Evolutionary conservation across 2,888 invertebrate genomes (phyloP).

Genomic region (Heliconius erato): DNA sequence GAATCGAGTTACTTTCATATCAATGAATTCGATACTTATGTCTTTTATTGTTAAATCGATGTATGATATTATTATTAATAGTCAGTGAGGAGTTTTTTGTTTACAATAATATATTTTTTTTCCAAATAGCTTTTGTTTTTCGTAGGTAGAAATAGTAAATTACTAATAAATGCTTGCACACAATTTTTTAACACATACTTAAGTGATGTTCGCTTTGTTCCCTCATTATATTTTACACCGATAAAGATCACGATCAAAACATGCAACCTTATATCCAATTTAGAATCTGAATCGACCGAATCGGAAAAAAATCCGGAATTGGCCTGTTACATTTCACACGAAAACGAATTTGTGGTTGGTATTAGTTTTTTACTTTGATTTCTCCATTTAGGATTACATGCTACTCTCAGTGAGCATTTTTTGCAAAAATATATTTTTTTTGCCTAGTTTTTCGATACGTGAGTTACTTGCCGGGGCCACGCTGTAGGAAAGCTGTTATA

Average conservation of each 20-base stretch:
- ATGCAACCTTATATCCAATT: slow-evolving; percentile 50
- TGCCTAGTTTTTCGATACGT: slow-evolving; percentile 50
- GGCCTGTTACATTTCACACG: slow-evolving; percentile 54
- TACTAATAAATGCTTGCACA: neutral
- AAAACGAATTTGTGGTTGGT: slow-evolving; percentile 54
- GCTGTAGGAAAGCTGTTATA: slow-evolving; percentile 48
- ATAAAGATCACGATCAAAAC: slow-evolving; percentile 52
- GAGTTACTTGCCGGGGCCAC: slow-evolving; percentile 55
- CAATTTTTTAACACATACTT: slow-evolving; percentile 25
- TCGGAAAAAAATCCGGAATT: slow-evolving; percentile 48
- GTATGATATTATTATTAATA: neutral
- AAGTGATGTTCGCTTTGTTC: slow-evolving; percentile 20
- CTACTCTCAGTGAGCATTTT: slow-evolving; percentile 25
- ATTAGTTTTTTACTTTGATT: slow-evolving; percentile 51
- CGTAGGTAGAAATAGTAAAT: neutral
- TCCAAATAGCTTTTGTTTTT: neutral
- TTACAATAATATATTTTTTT: neutral
- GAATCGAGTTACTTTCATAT: slow-evolving; percentile 38
- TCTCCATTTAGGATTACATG: slow-evolving; percentile 32
- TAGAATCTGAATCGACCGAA: slow-evolving; percentile 49
- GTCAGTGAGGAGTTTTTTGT: neutral
- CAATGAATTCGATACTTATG: slow-evolving; percentile 35
- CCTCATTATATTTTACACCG: slow-evolving; percentile 49
- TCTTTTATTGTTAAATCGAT: slow-evolving; percentile 36
- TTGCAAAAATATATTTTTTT: slow-evolving; percentile 22